Conservation (phyloP, 2,797 vertebrate species). For the Sandelia bainsii region DNA sequence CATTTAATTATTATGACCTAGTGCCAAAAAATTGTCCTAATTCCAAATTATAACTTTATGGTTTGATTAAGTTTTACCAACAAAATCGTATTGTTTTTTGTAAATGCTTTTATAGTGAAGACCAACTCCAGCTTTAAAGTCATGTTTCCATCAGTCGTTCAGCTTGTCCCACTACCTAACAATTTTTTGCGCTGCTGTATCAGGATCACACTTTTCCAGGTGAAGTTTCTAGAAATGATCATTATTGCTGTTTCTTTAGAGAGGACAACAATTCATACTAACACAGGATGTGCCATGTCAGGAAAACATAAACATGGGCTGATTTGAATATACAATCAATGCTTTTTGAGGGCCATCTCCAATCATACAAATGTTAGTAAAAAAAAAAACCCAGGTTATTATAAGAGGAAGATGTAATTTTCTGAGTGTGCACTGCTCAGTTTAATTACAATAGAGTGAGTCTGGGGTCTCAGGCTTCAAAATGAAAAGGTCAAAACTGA, state of each 20-base stretch:
- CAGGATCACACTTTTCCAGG: neutral
- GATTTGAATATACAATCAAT: neutral
- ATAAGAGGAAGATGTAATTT: neutral
- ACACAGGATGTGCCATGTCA: neutral
- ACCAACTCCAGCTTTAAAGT: neutral
- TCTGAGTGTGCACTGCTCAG: neutral
- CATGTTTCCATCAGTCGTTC: neutral
- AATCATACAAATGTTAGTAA: neutral
- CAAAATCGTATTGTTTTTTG: neutral
- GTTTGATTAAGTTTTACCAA: neutral
- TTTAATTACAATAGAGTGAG: neutral
- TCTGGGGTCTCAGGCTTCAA: slow-evolving; percentile 10
- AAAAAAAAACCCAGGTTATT: too few species aligned
- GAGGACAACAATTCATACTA: neutral
- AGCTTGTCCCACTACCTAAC: neutral
- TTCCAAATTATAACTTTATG: too few species aligned
- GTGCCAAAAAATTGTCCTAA: too few species aligned
- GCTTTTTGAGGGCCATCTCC: neutral
- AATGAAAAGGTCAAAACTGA: slow-evolving; percentile 18
- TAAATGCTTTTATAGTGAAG: neutral
- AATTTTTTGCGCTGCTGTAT: neutral
- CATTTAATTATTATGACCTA: too few species aligned
- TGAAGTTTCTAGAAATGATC: slow-evolving; percentile 9
- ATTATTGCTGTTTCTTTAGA: slow-evolving; percentile 16
- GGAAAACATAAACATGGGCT: neutral